Percentiles rank a stretch among this genome's conserved stretches.
phyloP scores from a whole-genome alignment of 1,140 invertebrate species.

The Sipha flava region DNA sequence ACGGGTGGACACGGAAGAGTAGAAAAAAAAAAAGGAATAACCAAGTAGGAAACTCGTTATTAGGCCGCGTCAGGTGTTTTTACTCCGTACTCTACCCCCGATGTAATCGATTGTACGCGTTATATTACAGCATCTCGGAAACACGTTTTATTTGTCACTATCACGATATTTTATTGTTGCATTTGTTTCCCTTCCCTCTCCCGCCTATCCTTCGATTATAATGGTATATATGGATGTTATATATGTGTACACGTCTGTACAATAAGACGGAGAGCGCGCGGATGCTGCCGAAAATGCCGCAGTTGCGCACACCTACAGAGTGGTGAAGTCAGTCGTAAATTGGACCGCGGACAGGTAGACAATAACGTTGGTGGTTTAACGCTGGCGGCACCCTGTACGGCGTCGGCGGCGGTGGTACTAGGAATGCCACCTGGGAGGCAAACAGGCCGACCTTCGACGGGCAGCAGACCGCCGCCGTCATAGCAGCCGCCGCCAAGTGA shows the following conservation, averaged over 20 bases:
- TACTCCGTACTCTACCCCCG: neutral
- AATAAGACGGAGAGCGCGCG: too few relatives aligned
- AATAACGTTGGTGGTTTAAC: conserved; percentile 23
- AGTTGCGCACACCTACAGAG: neutral
- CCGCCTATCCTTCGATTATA: too few relatives aligned
- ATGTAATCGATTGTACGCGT: neutral
- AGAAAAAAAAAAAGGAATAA: neutral
- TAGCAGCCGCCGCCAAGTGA: conserved; percentile 1
- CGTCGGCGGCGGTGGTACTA: neutral
- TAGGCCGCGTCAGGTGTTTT: conserved; percentile 18
- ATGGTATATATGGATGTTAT: neutral
- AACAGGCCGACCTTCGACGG: conserved; percentile 27
- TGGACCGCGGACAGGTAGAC: neutral
- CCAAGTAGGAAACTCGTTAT: neutral
- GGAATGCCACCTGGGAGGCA: conserved; percentile 30
- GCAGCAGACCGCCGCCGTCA: neutral
- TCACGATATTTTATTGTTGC: neutral
- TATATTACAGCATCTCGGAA: neutral
- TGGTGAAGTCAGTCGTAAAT: conserved; percentile 8
- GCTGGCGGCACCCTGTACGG: conserved; percentile 18
- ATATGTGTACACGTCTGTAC: neutral
- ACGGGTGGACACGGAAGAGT: neutral
- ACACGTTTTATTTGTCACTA: neutral
- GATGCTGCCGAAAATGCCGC: neutral
- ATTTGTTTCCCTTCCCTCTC: too few relatives aligned